A percentile compares a stretch with the other conserved stretches of the same genome.
These are phyloP conservation scores for Procavia capensis DNA, from an alignment of 2,113 vertebrate species.

Conservation along the genomic window DNA sequence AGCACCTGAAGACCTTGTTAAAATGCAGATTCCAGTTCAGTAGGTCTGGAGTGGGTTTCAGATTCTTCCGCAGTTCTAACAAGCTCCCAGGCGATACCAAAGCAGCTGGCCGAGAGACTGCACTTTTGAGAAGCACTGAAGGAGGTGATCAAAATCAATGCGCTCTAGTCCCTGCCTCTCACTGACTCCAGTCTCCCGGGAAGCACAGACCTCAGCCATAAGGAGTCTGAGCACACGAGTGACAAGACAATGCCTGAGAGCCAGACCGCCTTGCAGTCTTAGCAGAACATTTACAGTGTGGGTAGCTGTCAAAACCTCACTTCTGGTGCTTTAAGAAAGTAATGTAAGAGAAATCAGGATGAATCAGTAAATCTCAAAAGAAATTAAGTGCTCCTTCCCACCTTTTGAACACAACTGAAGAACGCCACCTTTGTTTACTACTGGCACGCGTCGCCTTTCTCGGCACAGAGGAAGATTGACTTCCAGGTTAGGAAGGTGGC, in stretches of 20 bases:
- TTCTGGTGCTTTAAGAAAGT: neutral
- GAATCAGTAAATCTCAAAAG: neutral
- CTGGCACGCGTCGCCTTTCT: neutral
- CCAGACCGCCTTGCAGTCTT: neutral
- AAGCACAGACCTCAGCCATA: neutral
- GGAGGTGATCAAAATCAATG: neutral
- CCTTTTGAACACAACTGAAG: neutral
- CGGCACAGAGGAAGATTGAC: neutral
- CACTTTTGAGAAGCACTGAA: neutral
- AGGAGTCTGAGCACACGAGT: neutral
- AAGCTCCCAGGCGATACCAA: neutral
- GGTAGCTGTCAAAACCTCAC: neutral
- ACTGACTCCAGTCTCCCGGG: neutral
- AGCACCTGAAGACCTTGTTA: neutral
- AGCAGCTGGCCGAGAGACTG: neutral
- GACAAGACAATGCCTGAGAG: neutral
- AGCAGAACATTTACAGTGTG: neutral
- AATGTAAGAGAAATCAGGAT: neutral
- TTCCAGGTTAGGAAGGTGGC: neutral
- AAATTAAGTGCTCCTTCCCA: neutral
- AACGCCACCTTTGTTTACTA: neutral
- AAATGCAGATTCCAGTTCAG: neutral
- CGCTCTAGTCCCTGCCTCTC: neutral
- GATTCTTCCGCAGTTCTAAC: neutral
- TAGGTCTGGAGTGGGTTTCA: neutral